Percentiles rank a stretch among this genome's conserved stretches.
phyloP scores from a whole-genome alignment of 2,797 vertebrate genomes.

The Notolepis coatsorum region DNA sequence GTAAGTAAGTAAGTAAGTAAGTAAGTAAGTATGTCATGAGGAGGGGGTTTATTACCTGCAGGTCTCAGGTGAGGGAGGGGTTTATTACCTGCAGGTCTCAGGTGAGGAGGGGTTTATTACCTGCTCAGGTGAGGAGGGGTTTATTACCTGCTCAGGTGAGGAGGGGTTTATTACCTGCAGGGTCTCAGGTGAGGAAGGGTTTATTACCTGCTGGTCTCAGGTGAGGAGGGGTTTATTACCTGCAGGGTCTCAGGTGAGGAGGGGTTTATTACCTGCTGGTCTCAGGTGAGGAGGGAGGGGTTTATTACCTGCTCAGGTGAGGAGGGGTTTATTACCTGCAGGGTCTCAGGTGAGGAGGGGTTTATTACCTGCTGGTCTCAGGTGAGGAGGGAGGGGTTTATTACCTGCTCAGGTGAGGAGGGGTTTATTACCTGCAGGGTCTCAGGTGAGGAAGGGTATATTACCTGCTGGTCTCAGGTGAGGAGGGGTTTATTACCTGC shows the following conservation, averaged over 20 bases:
- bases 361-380: too few species aligned
- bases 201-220: too few species aligned
- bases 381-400: constrained; percentile 86
- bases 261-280: too few species aligned
- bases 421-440: constrained; percentile 93
- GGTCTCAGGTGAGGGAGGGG: constrained; percentile 86
- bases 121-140: constrained; percentile 86
- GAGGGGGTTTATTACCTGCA: too few species aligned
- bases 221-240: constrained; percentile 86
- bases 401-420: constrained; percentile 88
- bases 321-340: constrained; percentile 88
- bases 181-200: constrained; percentile 86
- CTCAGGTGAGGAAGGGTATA: constrained; percentile 86
- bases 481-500: constrained; percentile 86
- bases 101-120: constrained; percentile 86
- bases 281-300: constrained; percentile 86
- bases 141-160: constrained; percentile 93
- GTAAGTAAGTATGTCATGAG: too few species aligned
- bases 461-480: constrained; percentile 93
- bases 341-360: constrained; percentile 88
- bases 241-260: constrained; percentile 93
- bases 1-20: too few species aligned
- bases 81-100: constrained; percentile 93
- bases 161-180: constrained; percentile 91
- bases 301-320: too few species aligned